A percentile compares a stretch with the other conserved stretches of the same genome.
Evolutionary conservation across 1,140 invertebrate genomes (phyloP).

Genomic region (Drosophila pruinosa): DNA sequence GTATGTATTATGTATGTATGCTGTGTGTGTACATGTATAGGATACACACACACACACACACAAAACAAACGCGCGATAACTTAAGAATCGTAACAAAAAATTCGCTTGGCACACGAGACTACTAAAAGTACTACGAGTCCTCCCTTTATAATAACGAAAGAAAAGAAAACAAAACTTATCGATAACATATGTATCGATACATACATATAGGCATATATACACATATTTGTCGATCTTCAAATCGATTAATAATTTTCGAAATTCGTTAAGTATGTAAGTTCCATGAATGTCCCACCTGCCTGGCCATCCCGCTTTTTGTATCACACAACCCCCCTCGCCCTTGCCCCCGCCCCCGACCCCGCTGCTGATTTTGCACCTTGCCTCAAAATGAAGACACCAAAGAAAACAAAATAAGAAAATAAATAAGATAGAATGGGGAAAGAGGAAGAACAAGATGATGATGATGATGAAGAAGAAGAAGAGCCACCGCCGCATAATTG

Average conservation of each 20-base stretch:
- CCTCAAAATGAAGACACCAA: slow-evolving; percentile 40
- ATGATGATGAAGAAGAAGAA: slow-evolving; percentile 21
- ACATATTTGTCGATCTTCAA: not conserved
- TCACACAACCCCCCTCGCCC: not conserved
- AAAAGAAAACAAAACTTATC: slow-evolving; percentile 12
- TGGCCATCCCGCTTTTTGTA: slow-evolving; percentile 47
- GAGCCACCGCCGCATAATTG: slow-evolving; percentile 73
- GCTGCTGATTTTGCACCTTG: slow-evolving; percentile 30
- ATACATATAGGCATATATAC: slow-evolving; percentile 15
- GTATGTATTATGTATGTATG: slow-evolving; percentile 17
- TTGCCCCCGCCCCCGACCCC: not conserved
- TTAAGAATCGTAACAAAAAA: slow-evolving; percentile 40
- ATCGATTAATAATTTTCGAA: slow-evolving; percentile 24
- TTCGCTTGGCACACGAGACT: slow-evolving; percentile 38
- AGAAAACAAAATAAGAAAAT: slow-evolving; percentile 9
- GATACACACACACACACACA: not conserved
- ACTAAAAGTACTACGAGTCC: slow-evolving; percentile 15
- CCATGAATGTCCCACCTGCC: slow-evolving; percentile 78
- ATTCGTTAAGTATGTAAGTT: slow-evolving; percentile 53
- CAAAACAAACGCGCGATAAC: slow-evolving; percentile 5
- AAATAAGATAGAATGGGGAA: not conserved
- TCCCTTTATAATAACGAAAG: slow-evolving; percentile 23
- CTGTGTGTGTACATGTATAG: slow-evolving; percentile 16
- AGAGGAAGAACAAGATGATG: not conserved
- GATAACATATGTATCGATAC: slow-evolving; percentile 29